Percentiles rank a stretch among this genome's conserved stretches.
These are phyloP conservation scores for Nycticryphes semicollaris DNA, from an alignment of 2,113 vertebrate species.

Conservation along the genomic window DNA sequence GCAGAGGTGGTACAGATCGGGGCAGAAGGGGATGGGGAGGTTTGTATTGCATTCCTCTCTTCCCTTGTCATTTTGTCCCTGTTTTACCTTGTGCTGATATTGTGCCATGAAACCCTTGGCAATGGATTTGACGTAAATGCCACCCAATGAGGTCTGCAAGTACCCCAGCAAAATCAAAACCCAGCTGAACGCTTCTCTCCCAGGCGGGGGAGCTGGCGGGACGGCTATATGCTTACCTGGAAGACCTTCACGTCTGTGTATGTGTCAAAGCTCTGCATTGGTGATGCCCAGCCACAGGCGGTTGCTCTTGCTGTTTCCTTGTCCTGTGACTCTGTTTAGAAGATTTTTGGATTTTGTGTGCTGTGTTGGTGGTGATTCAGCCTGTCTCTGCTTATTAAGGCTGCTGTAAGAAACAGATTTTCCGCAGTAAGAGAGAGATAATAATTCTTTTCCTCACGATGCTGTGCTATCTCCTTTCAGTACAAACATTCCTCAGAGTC, in stretches of 20 bases:
- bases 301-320: background rate
- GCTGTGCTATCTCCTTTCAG: background rate
- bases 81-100: background rate
- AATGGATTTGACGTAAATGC: background rate
- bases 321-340: background rate
- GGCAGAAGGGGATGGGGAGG: background rate
- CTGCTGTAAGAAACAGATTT: background rate
- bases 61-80: background rate
- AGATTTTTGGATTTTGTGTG: background rate
- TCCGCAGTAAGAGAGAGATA: background rate
- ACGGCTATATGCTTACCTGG: background rate
- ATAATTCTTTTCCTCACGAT: background rate
- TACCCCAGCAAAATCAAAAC: background rate
- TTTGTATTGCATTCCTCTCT: background rate
- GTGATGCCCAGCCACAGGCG: background rate
- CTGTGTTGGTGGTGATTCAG: background rate
- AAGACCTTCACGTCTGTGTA: background rate
- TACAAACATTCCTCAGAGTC: background rate
- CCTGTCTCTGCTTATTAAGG: background rate
- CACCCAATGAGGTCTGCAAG: background rate
- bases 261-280: background rate
- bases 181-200: background rate
- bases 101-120: background rate
- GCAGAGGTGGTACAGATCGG: background rate
- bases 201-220: background rate